Evolutionary conservation across 2,797 vertebrate genomes (phyloP).

Genomic region (Crax fasciolata): DNA sequence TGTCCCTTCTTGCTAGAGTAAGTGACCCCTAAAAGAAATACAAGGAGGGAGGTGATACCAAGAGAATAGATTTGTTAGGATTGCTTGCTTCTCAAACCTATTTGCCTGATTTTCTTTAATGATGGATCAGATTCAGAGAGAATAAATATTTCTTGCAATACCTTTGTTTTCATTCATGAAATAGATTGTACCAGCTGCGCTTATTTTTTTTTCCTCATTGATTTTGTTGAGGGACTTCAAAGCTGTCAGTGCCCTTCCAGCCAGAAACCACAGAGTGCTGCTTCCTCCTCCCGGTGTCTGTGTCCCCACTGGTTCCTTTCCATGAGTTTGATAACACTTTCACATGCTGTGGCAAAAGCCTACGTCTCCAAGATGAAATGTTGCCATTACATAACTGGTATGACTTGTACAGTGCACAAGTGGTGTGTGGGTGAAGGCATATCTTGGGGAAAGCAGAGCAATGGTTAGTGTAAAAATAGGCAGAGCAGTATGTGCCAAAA

Average conservation of each 20-base stretch:
- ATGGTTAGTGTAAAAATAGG: constrained; percentile 65
- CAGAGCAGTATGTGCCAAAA: not conserved
- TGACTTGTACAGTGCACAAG: constrained; percentile 37
- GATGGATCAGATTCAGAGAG: not conserved
- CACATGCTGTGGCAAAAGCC: not conserved
- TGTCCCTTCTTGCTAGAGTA: not conserved
- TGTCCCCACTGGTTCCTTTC: not conserved
- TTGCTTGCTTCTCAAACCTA: too few relatives aligned
- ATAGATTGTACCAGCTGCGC: not conserved
- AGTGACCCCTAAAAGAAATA: not conserved
- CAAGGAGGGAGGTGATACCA: too few relatives aligned
- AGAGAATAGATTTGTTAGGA: too few relatives aligned
- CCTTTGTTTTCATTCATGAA: not conserved
- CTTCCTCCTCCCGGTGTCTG: rapidly evolving
- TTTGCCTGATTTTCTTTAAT: not conserved
- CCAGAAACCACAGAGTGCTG: rapidly evolving
- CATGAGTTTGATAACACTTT: not conserved
- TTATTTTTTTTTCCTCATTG: not conserved
- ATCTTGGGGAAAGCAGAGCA: constrained; percentile 11
- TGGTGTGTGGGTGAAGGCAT: constrained; percentile 63
- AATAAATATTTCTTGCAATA: not conserved
- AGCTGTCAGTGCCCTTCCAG: not conserved
- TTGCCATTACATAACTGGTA: constrained; percentile 45
- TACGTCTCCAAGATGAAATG: not conserved
- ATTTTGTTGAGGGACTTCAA: not conserved